A percentile compares a stretch with the other conserved stretches of the same genome.
These are phyloP conservation scores for Premnoplex brunnescens DNA, from an alignment of 2,797 vertebrate species.

Conservation along the genomic window DNA sequence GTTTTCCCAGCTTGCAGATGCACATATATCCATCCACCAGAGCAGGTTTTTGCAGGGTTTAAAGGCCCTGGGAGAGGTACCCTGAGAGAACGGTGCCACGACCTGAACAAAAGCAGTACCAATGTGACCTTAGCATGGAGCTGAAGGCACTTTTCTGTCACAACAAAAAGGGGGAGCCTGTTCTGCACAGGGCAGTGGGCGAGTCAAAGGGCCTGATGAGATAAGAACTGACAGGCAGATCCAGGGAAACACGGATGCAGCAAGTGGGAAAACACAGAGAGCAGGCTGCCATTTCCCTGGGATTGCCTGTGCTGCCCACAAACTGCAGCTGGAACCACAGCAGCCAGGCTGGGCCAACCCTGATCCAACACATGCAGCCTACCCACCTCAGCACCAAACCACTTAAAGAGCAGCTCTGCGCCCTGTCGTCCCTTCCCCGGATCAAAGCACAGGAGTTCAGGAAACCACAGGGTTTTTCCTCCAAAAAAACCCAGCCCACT, in stretches of 20 bases:
- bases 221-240: neutral
- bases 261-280: neutral
- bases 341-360: neutral
- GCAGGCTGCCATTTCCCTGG: neutral
- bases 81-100: neutral
- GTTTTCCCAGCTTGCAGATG: neutral
- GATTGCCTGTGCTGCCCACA: neutral
- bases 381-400: neutral
- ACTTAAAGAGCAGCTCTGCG: neutral
- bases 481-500: neutral
- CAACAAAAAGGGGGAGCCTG: neutral
- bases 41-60: neutral
- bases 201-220: neutral
- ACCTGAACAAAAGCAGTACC: conserved; percentile 6
- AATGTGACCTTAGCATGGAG: neutral
- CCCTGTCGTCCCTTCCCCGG: neutral
- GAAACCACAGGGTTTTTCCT: neutral
- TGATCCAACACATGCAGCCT: neutral
- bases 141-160: neutral
- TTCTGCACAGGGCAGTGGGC: neutral
- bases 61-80: neutral
- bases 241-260: neutral
- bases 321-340: neutral
- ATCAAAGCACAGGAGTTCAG: neutral
- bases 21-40: neutral